These are phyloP conservation scores for Turritopsis dohrnii DNA, from an alignment of 30 jellyfish, hydroid and myxozoan genomes.

Conservation along the genomic window DNA sequence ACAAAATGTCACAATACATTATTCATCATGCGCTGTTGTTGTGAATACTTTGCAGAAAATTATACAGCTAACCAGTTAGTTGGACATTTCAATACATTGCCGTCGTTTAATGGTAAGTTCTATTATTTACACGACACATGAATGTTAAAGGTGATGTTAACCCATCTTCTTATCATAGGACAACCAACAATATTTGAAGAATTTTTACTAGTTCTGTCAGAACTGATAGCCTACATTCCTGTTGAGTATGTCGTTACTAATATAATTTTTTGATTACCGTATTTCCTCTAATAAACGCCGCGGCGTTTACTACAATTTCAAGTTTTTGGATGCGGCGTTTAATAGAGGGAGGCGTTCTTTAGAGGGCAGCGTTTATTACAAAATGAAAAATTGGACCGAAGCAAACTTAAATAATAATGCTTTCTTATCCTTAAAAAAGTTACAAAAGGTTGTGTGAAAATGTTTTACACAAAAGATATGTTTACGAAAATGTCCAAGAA, in stretches of 20 bases:
- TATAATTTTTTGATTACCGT: too few species aligned
- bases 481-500: too few species aligned
- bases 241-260: not conserved
- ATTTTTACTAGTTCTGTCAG: constrained; percentile 34
- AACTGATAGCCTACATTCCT: constrained; percentile 30
- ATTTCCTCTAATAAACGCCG: too few species aligned
- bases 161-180: constrained; percentile 18
- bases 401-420: too few species aligned
- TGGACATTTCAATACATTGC: constrained; percentile 56
- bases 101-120: constrained; percentile 50
- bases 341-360: too few species aligned
- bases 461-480: too few species aligned
- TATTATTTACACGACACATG: not conserved
- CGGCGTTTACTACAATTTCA: too few species aligned
- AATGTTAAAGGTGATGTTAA: not conserved
- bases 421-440: too few species aligned
- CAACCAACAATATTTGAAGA: constrained; percentile 67
- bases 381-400: too few species aligned
- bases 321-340: too few species aligned
- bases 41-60: constrained; percentile 53
- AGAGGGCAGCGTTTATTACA: too few species aligned
- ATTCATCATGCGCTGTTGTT: constrained; percentile 46
- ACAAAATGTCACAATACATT: constrained; percentile 44
- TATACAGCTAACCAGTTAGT: constrained; percentile 50
- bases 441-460: too few species aligned